phyloP scores from a whole-genome alignment of 2,797 vertebrate genomes.

The Helicolenus hilgendorfi region DNA sequence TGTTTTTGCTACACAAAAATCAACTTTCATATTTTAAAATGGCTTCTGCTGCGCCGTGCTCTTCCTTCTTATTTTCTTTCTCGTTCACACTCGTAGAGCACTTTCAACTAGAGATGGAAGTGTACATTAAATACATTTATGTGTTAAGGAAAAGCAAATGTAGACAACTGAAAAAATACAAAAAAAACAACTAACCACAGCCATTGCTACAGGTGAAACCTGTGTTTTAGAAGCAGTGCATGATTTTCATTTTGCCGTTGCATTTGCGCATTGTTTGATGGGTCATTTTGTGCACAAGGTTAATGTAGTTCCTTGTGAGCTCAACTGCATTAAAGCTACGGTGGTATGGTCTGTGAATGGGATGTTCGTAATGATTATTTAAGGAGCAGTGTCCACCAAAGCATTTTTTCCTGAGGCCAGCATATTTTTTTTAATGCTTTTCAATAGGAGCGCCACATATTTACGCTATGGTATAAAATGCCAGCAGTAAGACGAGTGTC shows the following conservation, averaged over 20 bases:
- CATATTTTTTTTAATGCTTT: no score
- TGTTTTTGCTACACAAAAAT: constrained; percentile 9
- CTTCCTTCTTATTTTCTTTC: background rate
- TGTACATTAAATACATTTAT: background rate
- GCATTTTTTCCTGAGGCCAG: no score
- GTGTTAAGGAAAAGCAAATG: background rate
- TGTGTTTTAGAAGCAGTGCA: background rate
- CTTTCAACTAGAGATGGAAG: background rate
- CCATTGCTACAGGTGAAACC: background rate
- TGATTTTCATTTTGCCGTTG: background rate
- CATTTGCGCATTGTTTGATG: background rate
- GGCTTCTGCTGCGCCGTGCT: background rate
- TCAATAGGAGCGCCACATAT: no score
- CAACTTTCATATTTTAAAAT: constrained; percentile 1
- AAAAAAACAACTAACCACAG: background rate
- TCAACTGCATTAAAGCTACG: background rate
- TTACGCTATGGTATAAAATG: no score
- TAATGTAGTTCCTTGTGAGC: background rate
- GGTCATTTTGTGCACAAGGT: background rate
- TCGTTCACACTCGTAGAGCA: background rate
- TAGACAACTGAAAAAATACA: background rate
- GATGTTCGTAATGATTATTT: background rate
- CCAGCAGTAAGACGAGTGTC: no score
- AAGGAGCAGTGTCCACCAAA: no score
- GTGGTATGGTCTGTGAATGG: background rate